These are phyloP conservation scores for Volucella inflata DNA, from an alignment of 2,888 invertebrate genomes.

Conservation along the genomic window DNA sequence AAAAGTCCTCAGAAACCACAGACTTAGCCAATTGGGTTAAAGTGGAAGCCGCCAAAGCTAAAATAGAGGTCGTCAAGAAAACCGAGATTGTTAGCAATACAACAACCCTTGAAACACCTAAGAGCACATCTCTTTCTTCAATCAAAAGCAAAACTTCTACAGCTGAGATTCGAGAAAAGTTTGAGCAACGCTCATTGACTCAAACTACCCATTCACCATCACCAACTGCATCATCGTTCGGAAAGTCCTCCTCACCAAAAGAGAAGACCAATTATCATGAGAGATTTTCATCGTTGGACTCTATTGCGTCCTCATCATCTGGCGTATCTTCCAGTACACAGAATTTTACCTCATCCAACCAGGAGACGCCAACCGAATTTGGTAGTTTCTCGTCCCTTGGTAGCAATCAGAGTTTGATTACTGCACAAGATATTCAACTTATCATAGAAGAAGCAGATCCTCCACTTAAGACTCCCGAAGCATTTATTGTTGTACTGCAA, in stretches of 20 bases:
- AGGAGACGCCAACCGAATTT: slow-evolving; percentile 83
- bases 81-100: slow-evolving; percentile 65
- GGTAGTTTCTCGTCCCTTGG: slow-evolving; percentile 84
- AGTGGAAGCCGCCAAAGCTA: slow-evolving; percentile 79
- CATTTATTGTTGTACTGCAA: slow-evolving; percentile 87
- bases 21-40: slow-evolving; percentile 81
- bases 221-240: slow-evolving; percentile 49
- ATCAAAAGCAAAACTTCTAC: slow-evolving; percentile 78
- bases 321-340: slow-evolving; percentile 83
- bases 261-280: slow-evolving; percentile 80
- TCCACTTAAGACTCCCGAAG: slow-evolving; percentile 86
- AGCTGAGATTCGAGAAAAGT: slow-evolving; percentile 83
- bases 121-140: slow-evolving; percentile 45
- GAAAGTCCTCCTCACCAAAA: slow-evolving; percentile 63
- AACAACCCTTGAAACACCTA: slow-evolving; percentile 74
- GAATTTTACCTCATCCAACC: slow-evolving; percentile 81
- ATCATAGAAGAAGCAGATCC: slow-evolving; percentile 88
- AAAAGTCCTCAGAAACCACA: slow-evolving; percentile 71
- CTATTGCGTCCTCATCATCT: slow-evolving; percentile 83
- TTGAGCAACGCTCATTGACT: slow-evolving; percentile 80
- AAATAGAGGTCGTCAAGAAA: slow-evolving; percentile 76
- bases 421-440: slow-evolving; percentile 86
- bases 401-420: slow-evolving; percentile 84
- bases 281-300: slow-evolving; percentile 83
- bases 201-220: slow-evolving; percentile 54